phyloP scores from a whole-genome alignment of 2,797 vertebrate genomes.

The Falco cherrug region DNA sequence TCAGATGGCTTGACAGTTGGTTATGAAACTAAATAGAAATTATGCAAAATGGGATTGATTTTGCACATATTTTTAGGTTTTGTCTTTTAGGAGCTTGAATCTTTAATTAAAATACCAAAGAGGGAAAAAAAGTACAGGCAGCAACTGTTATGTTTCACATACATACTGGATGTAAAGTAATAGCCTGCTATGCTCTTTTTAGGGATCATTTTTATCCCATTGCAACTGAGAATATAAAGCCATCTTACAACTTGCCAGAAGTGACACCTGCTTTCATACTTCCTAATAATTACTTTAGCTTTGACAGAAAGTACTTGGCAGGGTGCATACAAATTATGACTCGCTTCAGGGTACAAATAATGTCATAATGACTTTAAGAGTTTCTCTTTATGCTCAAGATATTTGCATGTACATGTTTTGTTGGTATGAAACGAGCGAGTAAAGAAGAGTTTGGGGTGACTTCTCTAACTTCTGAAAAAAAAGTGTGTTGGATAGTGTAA shows the following conservation, averaged over 20 bases:
- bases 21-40: slow-evolving; percentile 52
- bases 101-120: slow-evolving; percentile 67
- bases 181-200: slow-evolving; percentile 66
- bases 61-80: slow-evolving; percentile 55
- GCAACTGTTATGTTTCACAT: slow-evolving; percentile 51
- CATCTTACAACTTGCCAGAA: slow-evolving; percentile 64
- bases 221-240: slow-evolving; percentile 65
- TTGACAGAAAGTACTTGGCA: slow-evolving; percentile 67
- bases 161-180: slow-evolving; percentile 37
- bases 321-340: slow-evolving; percentile 55
- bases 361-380: slow-evolving; percentile 51
- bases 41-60: slow-evolving; percentile 58
- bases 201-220: slow-evolving; percentile 61
- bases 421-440: background rate
- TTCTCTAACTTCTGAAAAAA: background rate
- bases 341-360: slow-evolving; percentile 61
- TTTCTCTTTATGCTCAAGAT: slow-evolving; percentile 36
- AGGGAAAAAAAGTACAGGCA: background rate
- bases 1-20: slow-evolving; percentile 57
- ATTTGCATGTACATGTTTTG: slow-evolving; percentile 29
- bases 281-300: slow-evolving; percentile 75
- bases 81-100: slow-evolving; percentile 55
- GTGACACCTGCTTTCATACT: slow-evolving; percentile 73
- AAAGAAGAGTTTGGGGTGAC: background rate
- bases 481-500: background rate